Conservation (phyloP, 2,797 vertebrate genomes). For the Adrianichthys oophorus region DNA sequence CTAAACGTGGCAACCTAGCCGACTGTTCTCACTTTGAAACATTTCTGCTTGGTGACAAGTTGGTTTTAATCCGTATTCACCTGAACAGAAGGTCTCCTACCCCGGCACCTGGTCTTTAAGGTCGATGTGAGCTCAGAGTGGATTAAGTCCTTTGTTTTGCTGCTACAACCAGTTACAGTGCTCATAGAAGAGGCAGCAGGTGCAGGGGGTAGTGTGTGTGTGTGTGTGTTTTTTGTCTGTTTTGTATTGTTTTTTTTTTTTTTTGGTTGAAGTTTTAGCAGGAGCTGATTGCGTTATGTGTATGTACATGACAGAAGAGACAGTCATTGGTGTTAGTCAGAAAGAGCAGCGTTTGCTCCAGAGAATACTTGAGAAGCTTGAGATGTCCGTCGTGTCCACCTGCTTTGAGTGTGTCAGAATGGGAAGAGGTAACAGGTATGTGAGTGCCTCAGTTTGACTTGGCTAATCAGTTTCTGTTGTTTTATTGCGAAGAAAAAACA, state of each 20-base stretch:
- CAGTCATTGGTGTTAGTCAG: constrained; percentile 25
- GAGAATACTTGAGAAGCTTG: constrained; percentile 42
- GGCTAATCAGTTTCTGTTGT: neutral
- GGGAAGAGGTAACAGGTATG: constrained; percentile 59
- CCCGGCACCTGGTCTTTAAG: constrained; percentile 14
- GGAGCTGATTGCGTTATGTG: constrained; percentile 53
- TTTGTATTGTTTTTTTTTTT: constrained; percentile 1
- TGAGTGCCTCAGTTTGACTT: constrained; percentile 6
- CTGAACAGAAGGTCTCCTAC: constrained; percentile 32
- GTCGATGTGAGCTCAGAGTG: constrained; percentile 42
- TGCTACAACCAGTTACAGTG: constrained; percentile 30
- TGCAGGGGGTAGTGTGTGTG: constrained; percentile 5
- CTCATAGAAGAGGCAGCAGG: constrained; percentile 8
- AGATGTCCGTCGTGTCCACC: constrained; percentile 66
- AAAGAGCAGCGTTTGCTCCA: constrained; percentile 43
- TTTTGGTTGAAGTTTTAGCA: constrained; percentile 15
- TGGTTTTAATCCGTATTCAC: constrained; percentile 34
- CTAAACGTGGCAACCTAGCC: constrained; percentile 6
- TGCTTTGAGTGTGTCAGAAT: constrained; percentile 65
- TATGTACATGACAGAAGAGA: constrained; percentile 42
- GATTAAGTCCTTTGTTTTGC: constrained; percentile 66
- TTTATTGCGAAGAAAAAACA: too few species aligned
- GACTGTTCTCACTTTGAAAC: constrained; percentile 10
- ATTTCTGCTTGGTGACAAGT: constrained; percentile 23
- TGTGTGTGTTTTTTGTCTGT: too few species aligned